Base-by-base conservation (phyloP, 2,797 vertebrate genomes). In the Myotis findleyi region DNA sequence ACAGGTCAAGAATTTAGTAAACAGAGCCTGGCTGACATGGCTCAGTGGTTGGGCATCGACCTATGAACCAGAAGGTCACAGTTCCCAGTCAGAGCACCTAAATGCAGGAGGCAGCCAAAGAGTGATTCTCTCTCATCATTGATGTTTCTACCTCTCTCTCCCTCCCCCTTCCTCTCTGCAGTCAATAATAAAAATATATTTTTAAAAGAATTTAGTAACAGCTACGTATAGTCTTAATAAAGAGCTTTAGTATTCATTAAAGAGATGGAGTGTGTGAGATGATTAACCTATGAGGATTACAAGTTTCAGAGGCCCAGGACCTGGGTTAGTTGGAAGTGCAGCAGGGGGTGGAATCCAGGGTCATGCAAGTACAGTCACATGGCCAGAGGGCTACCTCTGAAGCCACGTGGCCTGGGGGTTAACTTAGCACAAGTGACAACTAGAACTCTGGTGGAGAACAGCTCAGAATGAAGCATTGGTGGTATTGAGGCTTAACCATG, bases 1-100 rank as follows among this genome's bases (percentile, higher is more conserved):
- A 95, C 38, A 18, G 57, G 25, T 77, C 59, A 68, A 85, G 38
- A 89, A 95, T 96, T 95, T 49, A 82, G 8, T 82, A n/a, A 77
- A 79, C 51, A 86, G 36, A 68, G 57, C 21, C 57, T 0, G 4
- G 55, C 55, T 59, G 57, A 25, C 17, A 7, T 27, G 25, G 57
- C 25, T 59, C 25, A 59, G 25, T 59, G 25, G 25, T 59, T 59
- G 57, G 25, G 57, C 57, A 59, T 59, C 25, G 11, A 27, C 57
- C 55, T 59, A 59, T 27, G 57, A 11, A 59, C 57, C 11, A 59
- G 57, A 27, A 59, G 57, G 57, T 27, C 57, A 27, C 25, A 3
- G 57, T 59, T 59, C 25, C 25, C 57, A 10, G 23, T 27, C 57
- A 59, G 57, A 10, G 4, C 57, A 27, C 25, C 57, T 13, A 25